Percentiles rank a stretch among this genome's conserved stretches.
phyloP scores from a whole-genome alignment of 1,140 invertebrate species.

The Cephus cinctus region DNA sequence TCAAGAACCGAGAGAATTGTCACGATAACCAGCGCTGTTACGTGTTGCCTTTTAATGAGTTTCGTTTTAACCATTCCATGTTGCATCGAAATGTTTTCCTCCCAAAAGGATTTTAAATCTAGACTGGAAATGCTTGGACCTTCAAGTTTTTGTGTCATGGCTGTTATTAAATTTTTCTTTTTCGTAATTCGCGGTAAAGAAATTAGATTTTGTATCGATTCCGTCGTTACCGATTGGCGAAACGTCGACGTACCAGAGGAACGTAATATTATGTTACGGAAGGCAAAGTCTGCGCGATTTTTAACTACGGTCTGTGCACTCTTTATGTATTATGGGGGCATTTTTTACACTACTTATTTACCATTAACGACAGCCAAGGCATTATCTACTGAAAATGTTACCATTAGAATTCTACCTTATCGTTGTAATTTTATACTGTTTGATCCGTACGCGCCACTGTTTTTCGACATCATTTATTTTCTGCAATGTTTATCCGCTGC shows the following conservation, averaged over 20 bases:
- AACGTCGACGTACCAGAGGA: constrained; percentile 12
- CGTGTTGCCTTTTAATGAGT: constrained; percentile 17
- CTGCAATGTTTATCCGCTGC: no score
- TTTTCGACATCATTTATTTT: no score
- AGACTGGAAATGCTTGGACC: constrained; percentile 32
- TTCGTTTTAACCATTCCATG: constrained; percentile 18
- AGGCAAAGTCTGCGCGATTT: constrained; percentile 19
- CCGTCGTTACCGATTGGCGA: constrained; percentile 24
- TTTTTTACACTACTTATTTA: constrained; percentile 41
- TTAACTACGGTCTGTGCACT: constrained; percentile 23
- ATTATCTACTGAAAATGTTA: constrained; percentile 24
- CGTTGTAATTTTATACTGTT: no score
- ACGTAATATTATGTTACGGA: constrained; percentile 17
- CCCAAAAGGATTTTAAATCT: constrained; percentile 20
- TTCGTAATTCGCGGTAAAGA: constrained; percentile 10
- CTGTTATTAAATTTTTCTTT: constrained; percentile 24
- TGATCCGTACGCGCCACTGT: no score
- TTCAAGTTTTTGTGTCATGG: constrained; percentile 29
- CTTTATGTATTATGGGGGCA: constrained; percentile 40
- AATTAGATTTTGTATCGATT: constrained; percentile 13
- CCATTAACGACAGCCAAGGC: constrained; percentile 29
- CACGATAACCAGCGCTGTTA: no score
- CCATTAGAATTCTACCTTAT: no score
- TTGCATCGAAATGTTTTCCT: constrained; percentile 19
- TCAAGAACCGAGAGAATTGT: not conserved